Percentiles rank a stretch among this genome's conserved stretches.
phyloP scores from a whole-genome alignment of 2,797 vertebrate genomes.

The Gallinago stenura region DNA sequence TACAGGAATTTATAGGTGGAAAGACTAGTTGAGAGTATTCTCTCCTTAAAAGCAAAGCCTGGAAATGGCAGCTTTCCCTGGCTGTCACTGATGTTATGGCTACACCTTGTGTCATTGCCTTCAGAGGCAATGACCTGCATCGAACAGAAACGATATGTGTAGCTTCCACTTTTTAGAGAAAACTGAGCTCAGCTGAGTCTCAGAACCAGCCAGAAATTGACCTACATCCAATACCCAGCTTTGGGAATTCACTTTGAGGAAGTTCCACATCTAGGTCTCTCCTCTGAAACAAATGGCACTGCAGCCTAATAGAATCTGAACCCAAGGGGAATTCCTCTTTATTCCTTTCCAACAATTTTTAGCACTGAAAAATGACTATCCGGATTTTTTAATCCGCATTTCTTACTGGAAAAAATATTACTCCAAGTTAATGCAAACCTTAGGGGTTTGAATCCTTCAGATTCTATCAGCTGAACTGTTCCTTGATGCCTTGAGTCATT shows the following conservation, averaged over 20 bases:
- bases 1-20: neutral
- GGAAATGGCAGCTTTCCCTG: neutral
- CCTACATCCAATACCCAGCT: constrained; percentile 23
- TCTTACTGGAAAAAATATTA: neutral
- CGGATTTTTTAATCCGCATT: neutral
- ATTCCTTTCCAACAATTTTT: neutral
- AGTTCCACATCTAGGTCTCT: constrained; percentile 23
- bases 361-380: neutral
- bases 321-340: neutral
- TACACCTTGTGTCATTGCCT: neutral
- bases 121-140: constrained; percentile 6
- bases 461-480: neutral
- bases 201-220: constrained; percentile 14
- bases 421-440: neutral
- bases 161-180: neutral
- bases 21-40: neutral
- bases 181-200: neutral
- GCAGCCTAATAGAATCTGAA: neutral
- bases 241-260: constrained; percentile 19
- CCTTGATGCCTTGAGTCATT: neutral
- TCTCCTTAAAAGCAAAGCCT: neutral
- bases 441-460: neutral
- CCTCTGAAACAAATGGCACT: neutral
- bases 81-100: neutral
- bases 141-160: neutral